phyloP scores from a whole-genome alignment of 2,888 invertebrate genomes.

The Brachypalpus laphriformis region DNA sequence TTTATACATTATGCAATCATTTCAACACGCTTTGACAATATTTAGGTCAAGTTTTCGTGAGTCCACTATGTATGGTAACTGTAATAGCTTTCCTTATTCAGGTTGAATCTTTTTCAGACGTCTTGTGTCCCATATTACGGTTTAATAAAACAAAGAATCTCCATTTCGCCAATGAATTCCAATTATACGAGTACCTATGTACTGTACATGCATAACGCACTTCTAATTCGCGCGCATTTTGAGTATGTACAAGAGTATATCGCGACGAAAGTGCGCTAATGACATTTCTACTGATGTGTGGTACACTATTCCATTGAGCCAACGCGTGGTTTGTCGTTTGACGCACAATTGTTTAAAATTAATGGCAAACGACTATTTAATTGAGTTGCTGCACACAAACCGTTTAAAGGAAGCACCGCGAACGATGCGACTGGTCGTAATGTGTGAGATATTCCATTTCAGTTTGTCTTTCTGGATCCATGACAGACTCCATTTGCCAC shows the following conservation, averaged over 20 bases:
- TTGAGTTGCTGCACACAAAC: slow-evolving; percentile 66
- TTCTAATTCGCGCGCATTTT: not conserved
- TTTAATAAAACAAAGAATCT: slow-evolving; percentile 6
- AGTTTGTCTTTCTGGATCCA: slow-evolving; percentile 28
- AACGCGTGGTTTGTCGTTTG: slow-evolving; percentile 60
- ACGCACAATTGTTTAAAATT: slow-evolving; percentile 72
- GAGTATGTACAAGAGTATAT: not conserved
- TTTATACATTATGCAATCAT: slow-evolving; percentile 9
- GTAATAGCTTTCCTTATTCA: not conserved
- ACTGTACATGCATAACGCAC: not conserved
- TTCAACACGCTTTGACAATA: not conserved
- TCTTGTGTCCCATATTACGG: slow-evolving; percentile 33
- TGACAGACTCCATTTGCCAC: slow-evolving; percentile 58
- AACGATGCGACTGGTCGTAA: slow-evolving; percentile 35
- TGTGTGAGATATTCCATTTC: slow-evolving; percentile 16
- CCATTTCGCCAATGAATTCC: slow-evolving; percentile 29
- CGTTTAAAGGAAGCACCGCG: slow-evolving; percentile 13
- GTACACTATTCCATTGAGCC: slow-evolving; percentile 44
- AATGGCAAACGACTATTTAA: slow-evolving; percentile 68
- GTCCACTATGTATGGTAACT: not conserved
- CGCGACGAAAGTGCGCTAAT: slow-evolving; percentile 46
- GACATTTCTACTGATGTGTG: slow-evolving; percentile 51
- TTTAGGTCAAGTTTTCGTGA: slow-evolving; percentile 14
- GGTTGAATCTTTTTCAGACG: not conserved
- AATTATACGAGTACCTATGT: not conserved